Evolutionary conservation across 2,113 vertebrate genomes (phyloP), one percentile per base, ranked within the genome.

Genomic region (Thomomys bottae): DNA sequence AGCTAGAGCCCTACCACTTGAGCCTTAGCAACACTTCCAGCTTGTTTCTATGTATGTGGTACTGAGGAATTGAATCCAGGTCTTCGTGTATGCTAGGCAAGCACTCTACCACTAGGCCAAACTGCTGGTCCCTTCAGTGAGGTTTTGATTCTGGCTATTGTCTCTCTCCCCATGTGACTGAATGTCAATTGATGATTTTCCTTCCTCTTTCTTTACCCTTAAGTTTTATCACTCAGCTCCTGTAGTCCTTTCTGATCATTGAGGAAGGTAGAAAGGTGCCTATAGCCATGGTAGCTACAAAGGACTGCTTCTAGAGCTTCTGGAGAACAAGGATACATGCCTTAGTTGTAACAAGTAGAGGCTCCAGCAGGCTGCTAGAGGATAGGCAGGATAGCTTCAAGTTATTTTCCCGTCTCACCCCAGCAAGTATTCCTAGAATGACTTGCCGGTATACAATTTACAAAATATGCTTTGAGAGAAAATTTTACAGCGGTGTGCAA

Each of bases 221-320:
- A 89, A 92, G 90, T 9, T 90, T 94, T 87, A 84, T 59, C 81
- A 70, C 77, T 59, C 36, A 92, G 86, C 54, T 79, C 64, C 2
- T 75, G 0, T n/a, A 88, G 80, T 81, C 26, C 2, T 91, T 88
- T 92, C 81, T n/a, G n/a, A 42, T 76, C 30, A 79, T 57, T 68
- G 89, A 68, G 34, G 90, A 91, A 93, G n/a, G 84, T 94, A 82
- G 17, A 66, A 70, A 38, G 54, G 66, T 94, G 75, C 36, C 67
- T 72, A 76, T 89, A 93, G 88, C 75, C 95, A 87, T 88, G 91
- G 36, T 87, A 96, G 90, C 88, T 84, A 93, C 93, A 67, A 89
- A 95, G 84, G 72, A 18, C 80, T 93, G 78, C 42, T 94, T 57
- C 90, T 95, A 78, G 88, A 90, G 92, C 81, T 42, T 76, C 95